Percentiles rank a stretch among this genome's conserved stretches.
These are phyloP conservation scores for Streptopelia turtur DNA, from an alignment of 2,797 vertebrate genomes.

Conservation along the genomic window DNA sequence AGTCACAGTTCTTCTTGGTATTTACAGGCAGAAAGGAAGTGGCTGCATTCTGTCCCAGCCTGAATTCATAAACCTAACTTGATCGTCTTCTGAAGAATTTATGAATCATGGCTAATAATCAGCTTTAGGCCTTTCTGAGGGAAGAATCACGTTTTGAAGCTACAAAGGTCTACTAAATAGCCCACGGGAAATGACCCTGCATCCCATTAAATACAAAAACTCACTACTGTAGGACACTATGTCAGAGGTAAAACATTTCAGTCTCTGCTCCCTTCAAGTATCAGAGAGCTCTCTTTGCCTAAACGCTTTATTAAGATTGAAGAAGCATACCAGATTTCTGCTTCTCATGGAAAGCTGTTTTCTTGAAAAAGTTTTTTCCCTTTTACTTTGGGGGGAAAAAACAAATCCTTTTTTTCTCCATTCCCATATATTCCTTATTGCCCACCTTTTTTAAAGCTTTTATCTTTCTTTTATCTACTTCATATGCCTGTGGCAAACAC, in stretches of 20 bases:
- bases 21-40: constrained; percentile 46
- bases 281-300: constrained; percentile 50
- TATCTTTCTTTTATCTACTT: constrained; percentile 78
- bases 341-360: constrained; percentile 32
- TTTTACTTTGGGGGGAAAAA: constrained; percentile 31
- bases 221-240: constrained; percentile 53
- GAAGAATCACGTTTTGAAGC: constrained; percentile 84
- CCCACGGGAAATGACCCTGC: constrained; percentile 88
- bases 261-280: constrained; percentile 65
- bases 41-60: constrained; percentile 71
- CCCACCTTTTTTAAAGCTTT: constrained; percentile 54
- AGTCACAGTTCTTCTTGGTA: background rate
- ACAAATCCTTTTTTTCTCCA: background rate
- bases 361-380: constrained; percentile 41
- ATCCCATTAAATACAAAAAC: constrained; percentile 79
- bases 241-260: constrained; percentile 75
- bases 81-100: constrained; percentile 87
- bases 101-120: constrained; percentile 91
- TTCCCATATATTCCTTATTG: constrained; percentile 67
- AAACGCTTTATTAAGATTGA: constrained; percentile 66
- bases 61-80: constrained; percentile 86
- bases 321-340: constrained; percentile 34
- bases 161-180: constrained; percentile 89
- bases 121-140: constrained; percentile 88
- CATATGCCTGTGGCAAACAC: constrained; percentile 70